phyloP scores from a whole-genome alignment of 1,140 invertebrate species.

The Ganaspis sp. region DNA sequence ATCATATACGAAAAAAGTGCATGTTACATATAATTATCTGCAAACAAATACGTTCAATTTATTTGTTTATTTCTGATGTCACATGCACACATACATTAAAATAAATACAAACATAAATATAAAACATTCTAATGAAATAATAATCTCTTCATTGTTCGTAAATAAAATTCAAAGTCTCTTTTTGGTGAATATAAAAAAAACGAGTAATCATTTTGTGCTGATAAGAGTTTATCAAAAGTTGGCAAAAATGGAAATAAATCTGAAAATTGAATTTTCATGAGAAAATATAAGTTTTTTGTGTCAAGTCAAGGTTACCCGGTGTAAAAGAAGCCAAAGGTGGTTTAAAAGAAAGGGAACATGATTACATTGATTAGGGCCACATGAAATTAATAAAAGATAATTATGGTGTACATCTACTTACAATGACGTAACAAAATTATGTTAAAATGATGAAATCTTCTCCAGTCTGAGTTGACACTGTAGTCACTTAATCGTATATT shows the following conservation, averaged over 20 bases:
- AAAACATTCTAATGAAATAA: no score
- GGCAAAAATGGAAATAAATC: background rate
- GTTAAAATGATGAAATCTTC: slow-evolving; percentile 30
- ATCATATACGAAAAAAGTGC: no score
- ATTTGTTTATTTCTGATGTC: no score
- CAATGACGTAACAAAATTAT: slow-evolving; percentile 12
- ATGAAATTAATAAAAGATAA: background rate
- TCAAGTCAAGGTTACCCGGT: slow-evolving; percentile 4
- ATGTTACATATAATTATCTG: no score
- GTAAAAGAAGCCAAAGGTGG: background rate
- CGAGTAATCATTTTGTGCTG: no score
- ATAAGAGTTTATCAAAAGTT: background rate
- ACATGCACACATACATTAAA: no score
- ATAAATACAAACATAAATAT: no score
- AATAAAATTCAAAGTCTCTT: no score
- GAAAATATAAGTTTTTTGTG: background rate
- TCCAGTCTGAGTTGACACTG: slow-evolving; percentile 56
- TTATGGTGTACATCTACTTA: background rate
- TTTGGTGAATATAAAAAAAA: no score
- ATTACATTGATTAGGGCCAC: background rate
- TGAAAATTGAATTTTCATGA: background rate
- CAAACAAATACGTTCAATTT: no score
- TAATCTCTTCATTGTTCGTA: no score
- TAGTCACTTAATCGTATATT: background rate
- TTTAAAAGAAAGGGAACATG: background rate